These are phyloP conservation scores for Ceyx erithaca DNA, from an alignment of 2,797 vertebrate genomes.

Conservation along the genomic window DNA sequence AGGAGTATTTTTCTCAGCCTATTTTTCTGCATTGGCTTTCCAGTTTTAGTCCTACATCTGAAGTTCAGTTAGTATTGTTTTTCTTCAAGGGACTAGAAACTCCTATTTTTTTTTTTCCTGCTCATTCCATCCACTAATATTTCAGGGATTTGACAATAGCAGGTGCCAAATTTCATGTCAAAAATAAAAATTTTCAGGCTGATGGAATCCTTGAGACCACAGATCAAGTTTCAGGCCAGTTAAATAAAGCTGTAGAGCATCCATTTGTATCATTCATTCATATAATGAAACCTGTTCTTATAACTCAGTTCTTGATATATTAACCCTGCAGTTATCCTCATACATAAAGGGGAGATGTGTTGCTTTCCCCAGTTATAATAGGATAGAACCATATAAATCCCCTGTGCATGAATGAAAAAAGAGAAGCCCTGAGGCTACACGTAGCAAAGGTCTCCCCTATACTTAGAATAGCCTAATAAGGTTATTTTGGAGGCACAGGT, in stretches of 20 bases:
- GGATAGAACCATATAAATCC: constrained; percentile 59
- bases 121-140: background rate
- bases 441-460: constrained; percentile 58
- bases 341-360: constrained; percentile 62
- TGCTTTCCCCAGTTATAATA: constrained; percentile 42
- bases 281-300: constrained; percentile 57
- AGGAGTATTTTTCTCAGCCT: background rate
- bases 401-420: constrained; percentile 50
- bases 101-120: background rate
- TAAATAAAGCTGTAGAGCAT: constrained; percentile 45
- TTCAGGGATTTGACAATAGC: constrained; percentile 25
- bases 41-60: background rate
- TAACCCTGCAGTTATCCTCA: constrained; percentile 43
- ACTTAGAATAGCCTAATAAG: constrained; percentile 59
- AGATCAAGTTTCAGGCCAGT: constrained; percentile 28
- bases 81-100: background rate
- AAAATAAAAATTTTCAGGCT: constrained; percentile 27
- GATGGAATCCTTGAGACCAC: constrained; percentile 55
- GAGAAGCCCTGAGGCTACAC: constrained; percentile 39
- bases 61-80: background rate
- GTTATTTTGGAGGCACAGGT: constrained; percentile 61
- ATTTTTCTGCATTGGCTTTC: background rate
- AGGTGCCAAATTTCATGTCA: constrained; percentile 30
- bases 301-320: constrained; percentile 59
- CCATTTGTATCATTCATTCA: constrained; percentile 62